Conservation (phyloP, 2,113 vertebrate species). For the Oxyura jamaicensis region DNA sequence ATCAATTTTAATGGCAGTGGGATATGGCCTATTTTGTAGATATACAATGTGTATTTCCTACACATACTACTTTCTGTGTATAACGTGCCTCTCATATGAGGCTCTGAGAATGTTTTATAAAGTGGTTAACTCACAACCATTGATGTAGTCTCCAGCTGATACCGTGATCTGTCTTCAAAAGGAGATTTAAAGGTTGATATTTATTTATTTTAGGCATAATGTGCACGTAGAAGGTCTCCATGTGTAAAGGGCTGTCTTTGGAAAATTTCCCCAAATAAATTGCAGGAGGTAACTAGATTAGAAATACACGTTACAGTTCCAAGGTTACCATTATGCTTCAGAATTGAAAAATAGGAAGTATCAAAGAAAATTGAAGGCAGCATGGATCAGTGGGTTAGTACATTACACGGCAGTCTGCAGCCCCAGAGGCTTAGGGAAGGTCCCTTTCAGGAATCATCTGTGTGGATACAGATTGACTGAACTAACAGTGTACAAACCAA, state of each 20-base stretch:
- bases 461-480: not conserved
- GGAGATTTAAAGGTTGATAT: not conserved
- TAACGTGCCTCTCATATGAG: not conserved
- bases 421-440: not conserved
- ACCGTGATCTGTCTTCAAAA: not conserved
- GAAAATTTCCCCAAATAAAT: not conserved
- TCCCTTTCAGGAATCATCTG: not conserved
- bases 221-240: accelerated
- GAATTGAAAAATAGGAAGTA: not conserved
- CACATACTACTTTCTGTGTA: not conserved
- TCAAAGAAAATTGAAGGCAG: constrained; percentile 28
- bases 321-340: constrained; percentile 18
- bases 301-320: not conserved
- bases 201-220: not conserved
- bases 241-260: not conserved
- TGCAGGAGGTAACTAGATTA: not conserved
- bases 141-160: not conserved
- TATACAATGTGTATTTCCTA: constrained; percentile 50
- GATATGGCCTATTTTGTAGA: constrained; percentile 62
- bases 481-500: not conserved
- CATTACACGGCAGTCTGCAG: not conserved
- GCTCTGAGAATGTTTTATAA: not conserved
- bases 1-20: constrained; percentile 53
- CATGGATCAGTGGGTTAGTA: constrained; percentile 1
- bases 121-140: not conserved